Conservation (phyloP, 2,888 invertebrate genomes). For the Achlya flavicornis region DNA sequence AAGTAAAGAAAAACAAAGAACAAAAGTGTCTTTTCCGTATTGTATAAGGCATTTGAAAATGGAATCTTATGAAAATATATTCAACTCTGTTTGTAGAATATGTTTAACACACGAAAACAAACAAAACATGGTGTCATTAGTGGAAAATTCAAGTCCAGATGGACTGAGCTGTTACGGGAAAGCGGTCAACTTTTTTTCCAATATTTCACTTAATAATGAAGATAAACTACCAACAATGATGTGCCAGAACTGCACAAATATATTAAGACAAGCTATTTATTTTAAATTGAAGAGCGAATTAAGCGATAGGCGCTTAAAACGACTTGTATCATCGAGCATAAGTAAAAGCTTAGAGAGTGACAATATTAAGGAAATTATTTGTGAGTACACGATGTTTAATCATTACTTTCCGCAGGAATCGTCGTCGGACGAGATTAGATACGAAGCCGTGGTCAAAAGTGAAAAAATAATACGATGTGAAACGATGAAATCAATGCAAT, state of each 20-base stretch:
- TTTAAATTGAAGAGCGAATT: slow-evolving; percentile 68
- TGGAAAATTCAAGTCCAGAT: slow-evolving; percentile 48
- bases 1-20: too few species aligned
- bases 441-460: background rate
- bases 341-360: slow-evolving; percentile 20
- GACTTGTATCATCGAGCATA: slow-evolving; percentile 29
- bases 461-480: background rate
- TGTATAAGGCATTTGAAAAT: slow-evolving; percentile 25
- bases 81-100: slow-evolving; percentile 62
- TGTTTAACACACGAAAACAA: slow-evolving; percentile 54
- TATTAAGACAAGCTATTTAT: slow-evolving; percentile 61
- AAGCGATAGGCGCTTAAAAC: slow-evolving; percentile 49
- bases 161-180: slow-evolving; percentile 62
- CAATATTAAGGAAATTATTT: slow-evolving; percentile 45
- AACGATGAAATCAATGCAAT: background rate
- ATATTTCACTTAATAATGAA: slow-evolving; percentile 50
- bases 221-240: slow-evolving; percentile 60
- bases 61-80: slow-evolving; percentile 53
- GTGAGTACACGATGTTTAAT: slow-evolving; percentile 51
- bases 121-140: slow-evolving; percentile 58
- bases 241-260: slow-evolving; percentile 61
- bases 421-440: slow-evolving; percentile 19
- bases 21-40: too few species aligned
- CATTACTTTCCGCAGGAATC: slow-evolving; percentile 43
- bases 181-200: slow-evolving; percentile 54